Conservation (phyloP, 1,140 invertebrate species). For the Diabrotica undecimpunctata region DNA sequence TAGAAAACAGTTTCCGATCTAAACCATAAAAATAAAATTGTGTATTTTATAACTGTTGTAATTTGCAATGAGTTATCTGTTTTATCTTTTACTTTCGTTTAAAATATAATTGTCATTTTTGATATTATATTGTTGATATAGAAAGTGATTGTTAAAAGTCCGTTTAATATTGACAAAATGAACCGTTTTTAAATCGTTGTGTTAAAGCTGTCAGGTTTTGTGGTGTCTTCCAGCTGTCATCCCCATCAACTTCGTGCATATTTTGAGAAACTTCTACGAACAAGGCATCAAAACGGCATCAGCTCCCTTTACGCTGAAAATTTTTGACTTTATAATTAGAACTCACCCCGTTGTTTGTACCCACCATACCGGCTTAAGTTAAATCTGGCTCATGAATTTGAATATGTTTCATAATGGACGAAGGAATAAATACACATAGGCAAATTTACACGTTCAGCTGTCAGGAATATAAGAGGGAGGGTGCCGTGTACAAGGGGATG, state of each 20-base stretch:
- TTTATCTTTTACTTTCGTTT: too few species aligned
- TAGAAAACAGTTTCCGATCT: too few species aligned
- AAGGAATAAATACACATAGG: conserved; percentile 38
- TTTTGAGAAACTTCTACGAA: not conserved
- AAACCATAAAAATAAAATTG: too few species aligned
- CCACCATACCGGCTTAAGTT: conserved; percentile 21
- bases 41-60: too few species aligned
- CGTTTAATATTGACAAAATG: too few species aligned
- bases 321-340: conserved; percentile 38
- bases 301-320: not conserved
- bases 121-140: too few species aligned
- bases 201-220: too few species aligned
- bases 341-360: conserved; percentile 29
- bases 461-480: conserved; percentile 28
- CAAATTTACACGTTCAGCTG: conserved; percentile 41
- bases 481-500: conserved; percentile 28
- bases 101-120: too few species aligned
- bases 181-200: too few species aligned
- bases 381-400: conserved; percentile 38
- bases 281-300: not conserved
- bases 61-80: too few species aligned
- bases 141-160: too few species aligned
- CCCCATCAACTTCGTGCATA: not conserved
- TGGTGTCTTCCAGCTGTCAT: not conserved
- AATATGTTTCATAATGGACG: conserved; percentile 38